Conservation (phyloP, 2,113 vertebrate species). For the Menura novaehollandiae region DNA sequence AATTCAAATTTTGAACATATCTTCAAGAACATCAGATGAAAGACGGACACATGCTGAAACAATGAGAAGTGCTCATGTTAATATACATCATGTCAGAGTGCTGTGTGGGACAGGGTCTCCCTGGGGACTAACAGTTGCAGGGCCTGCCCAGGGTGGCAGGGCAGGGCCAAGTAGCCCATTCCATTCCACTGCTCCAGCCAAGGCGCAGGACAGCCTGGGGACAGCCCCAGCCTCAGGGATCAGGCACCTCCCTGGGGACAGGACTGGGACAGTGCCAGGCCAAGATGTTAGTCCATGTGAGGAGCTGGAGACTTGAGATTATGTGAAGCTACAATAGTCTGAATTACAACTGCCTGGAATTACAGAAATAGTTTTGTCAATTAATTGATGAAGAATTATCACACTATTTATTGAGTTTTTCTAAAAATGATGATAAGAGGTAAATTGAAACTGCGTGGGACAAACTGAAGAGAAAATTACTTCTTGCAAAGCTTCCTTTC, state of each 20-base stretch:
- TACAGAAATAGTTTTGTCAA: not conserved
- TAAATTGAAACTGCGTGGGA: not conserved
- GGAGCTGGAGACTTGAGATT: not conserved
- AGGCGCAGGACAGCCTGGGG: not conserved
- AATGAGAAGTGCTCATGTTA: not conserved
- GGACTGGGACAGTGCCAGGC: not conserved
- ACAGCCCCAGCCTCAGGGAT: not conserved
- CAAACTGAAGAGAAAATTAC: not conserved
- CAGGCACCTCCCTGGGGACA: not conserved
- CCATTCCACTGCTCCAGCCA: not conserved
- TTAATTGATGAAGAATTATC: not conserved
- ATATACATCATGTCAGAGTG: not conserved
- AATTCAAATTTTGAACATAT: not conserved
- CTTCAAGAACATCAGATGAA: not conserved
- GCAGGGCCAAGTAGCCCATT: not conserved
- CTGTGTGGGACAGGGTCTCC: not conserved
- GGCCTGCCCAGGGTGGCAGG: not conserved
- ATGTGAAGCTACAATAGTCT: not conserved
- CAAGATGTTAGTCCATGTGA: not conserved
- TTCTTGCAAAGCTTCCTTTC: not conserved
- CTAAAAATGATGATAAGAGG: not conserved
- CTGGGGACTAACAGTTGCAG: not conserved
- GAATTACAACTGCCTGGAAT: not conserved
- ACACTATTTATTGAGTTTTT: not conserved
- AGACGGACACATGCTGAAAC: not conserved